Conservation (phyloP, 2,797 vertebrate species). For the Pelodytes ibericus region DNA sequence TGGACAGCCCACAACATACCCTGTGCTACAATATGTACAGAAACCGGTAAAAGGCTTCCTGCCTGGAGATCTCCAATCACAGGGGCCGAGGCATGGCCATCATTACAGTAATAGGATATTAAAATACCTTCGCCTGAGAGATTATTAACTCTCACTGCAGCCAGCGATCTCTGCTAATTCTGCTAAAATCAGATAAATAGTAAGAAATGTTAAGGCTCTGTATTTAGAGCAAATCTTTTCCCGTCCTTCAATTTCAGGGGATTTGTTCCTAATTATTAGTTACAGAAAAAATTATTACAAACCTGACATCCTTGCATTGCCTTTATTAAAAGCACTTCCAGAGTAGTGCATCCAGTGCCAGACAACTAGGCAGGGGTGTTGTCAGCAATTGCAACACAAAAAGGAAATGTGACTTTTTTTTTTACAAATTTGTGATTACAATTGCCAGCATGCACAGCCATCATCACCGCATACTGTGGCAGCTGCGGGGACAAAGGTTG, state of each 20-base stretch:
- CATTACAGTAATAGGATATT: background rate
- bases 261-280: background rate
- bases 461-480: no score
- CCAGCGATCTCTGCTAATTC: conserved; percentile 5
- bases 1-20: no score
- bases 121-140: background rate
- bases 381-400: background rate
- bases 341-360: no score
- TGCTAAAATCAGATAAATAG: background rate
- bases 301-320: background rate
- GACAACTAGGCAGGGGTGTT: background rate
- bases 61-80: background rate
- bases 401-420: no score
- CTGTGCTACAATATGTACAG: no score
- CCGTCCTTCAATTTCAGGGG: background rate
- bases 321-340: no score
- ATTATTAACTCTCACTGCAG: background rate
- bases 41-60: background rate
- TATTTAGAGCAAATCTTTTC: conserved; percentile 9
- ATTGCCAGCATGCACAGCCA: no score
- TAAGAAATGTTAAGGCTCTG: background rate
- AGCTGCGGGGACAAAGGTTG: no score
- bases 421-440: no score
- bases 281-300: background rate
- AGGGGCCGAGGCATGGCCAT: background rate